phyloP scores from a whole-genome alignment of 1,140 invertebrate genomes.

The Zaprionus davidi region DNA sequence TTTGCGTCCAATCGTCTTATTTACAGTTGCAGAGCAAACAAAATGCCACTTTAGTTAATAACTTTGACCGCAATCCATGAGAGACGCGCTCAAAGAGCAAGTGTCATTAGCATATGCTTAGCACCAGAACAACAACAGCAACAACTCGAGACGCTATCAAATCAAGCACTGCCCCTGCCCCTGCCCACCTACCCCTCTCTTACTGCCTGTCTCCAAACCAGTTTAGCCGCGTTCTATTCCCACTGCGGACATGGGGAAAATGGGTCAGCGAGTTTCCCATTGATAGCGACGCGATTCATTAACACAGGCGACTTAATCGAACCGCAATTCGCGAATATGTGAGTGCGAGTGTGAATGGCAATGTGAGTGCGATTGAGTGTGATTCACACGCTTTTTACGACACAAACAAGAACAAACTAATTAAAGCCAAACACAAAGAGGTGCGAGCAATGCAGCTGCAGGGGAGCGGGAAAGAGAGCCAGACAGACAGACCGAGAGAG shows the following conservation, averaged over 20 bases:
- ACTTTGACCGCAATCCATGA: conserved; percentile 72
- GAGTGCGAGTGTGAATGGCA: not conserved
- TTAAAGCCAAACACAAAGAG: conserved; percentile 40
- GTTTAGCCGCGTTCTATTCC: conserved; percentile 23
- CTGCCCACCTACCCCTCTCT: not conserved
- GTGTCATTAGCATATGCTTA: conserved; percentile 78
- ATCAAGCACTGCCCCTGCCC: not conserved
- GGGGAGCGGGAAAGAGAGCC: conserved; percentile 36
- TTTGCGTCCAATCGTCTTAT: conserved; percentile 22
- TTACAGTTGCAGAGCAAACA: conserved; percentile 43
- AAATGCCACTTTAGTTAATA: conserved; percentile 72
- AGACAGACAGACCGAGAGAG: not conserved
- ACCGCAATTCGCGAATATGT: conserved; percentile 1
- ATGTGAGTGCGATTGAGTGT: not conserved
- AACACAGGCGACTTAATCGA: conserved; percentile 41
- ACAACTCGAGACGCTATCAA: not conserved
- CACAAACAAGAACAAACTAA: conserved; percentile 48
- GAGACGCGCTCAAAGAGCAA: conserved; percentile 52
- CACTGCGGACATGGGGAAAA: conserved; percentile 22
- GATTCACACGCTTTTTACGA: conserved; percentile 1
- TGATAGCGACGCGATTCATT: conserved; percentile 55
- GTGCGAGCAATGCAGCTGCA: conserved; percentile 61
- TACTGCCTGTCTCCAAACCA: conserved; percentile 16
- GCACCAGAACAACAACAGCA: conserved; percentile 59
- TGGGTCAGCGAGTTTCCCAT: conserved; percentile 67